Evolutionary conservation across 2,113 vertebrate genomes (phyloP).

Genomic region (Odobenus rosmarus): DNA sequence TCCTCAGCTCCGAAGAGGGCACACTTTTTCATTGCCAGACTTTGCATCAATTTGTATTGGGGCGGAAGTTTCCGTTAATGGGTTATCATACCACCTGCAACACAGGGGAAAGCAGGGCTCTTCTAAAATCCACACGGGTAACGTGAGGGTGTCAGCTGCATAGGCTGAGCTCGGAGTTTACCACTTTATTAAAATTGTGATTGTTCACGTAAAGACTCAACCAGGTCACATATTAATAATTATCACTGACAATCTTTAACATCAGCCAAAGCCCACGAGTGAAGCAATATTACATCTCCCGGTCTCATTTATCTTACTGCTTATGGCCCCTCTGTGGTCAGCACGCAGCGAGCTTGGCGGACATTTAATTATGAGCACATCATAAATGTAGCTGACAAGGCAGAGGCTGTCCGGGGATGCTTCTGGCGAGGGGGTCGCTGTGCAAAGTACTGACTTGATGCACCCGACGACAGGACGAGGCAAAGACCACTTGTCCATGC

Average conservation of each 20-base stretch:
- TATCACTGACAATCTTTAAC: constrained; percentile 93
- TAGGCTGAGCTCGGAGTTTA: constrained; percentile 67
- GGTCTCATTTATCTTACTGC: constrained; percentile 93
- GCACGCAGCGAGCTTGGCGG: constrained; percentile 85
- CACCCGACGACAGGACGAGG: background rate
- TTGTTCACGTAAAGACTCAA: constrained; percentile 87
- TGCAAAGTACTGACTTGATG: constrained; percentile 82
- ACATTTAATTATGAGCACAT: constrained; percentile 92
- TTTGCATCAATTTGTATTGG: background rate
- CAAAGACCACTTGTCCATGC: background rate
- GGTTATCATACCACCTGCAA: background rate
- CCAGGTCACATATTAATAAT: constrained; percentile 94
- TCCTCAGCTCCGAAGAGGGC: background rate
- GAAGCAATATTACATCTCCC: constrained; percentile 93
- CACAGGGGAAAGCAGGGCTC: background rate
- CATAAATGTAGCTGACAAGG: constrained; percentile 92
- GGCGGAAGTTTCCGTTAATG: background rate
- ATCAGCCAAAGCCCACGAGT: constrained; percentile 92
- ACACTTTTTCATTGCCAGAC: background rate
- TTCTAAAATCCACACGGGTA: constrained; percentile 57
- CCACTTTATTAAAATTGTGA: constrained; percentile 88
- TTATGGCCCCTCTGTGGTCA: constrained; percentile 92
- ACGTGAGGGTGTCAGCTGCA: constrained; percentile 43
- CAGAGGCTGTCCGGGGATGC: constrained; percentile 86
- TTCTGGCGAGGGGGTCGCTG: constrained; percentile 82